Percentiles rank a stretch among this genome's conserved stretches.
Evolutionary conservation across 2,888 invertebrate species (phyloP).

Genomic region (Pyrocoelia pectoralis): DNA sequence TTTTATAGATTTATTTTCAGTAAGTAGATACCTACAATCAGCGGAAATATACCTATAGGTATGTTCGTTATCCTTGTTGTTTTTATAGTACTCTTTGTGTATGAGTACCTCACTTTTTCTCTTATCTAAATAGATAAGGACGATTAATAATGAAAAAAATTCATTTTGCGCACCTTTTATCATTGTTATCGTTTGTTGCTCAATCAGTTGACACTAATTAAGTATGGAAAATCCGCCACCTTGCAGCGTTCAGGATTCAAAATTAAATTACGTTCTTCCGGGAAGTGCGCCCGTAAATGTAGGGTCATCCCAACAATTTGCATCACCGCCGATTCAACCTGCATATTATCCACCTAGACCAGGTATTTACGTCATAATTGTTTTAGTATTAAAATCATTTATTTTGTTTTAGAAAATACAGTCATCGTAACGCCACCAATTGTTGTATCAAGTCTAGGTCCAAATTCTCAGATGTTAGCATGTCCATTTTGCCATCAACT

Average conservation of each 20-base stretch:
- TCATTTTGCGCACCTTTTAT: no score
- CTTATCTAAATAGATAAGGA: no score
- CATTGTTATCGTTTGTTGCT: no score
- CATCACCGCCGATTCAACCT: background rate
- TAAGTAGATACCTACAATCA: no score
- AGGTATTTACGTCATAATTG: background rate
- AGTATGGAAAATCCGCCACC: background rate
- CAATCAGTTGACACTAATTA: no score
- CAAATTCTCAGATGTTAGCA: constrained; percentile 53
- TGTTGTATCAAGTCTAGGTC: constrained; percentile 48
- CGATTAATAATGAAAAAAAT: no score
- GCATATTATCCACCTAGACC: background rate
- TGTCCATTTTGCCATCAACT: constrained; percentile 61
- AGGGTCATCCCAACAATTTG: background rate
- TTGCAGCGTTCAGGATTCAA: background rate
- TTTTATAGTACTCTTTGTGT: no score
- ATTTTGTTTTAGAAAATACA: background rate
- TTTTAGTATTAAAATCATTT: background rate
- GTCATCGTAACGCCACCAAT: background rate
- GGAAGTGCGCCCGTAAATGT: background rate
- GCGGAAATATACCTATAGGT: no score
- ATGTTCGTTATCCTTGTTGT: no score
- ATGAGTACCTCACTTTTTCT: no score
- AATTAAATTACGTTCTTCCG: background rate
- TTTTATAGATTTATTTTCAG: no score